These are phyloP conservation scores for Scaptodrosophila lebanonensis DNA, from an alignment of 1,140 invertebrate genomes.

Conservation along the genomic window DNA sequence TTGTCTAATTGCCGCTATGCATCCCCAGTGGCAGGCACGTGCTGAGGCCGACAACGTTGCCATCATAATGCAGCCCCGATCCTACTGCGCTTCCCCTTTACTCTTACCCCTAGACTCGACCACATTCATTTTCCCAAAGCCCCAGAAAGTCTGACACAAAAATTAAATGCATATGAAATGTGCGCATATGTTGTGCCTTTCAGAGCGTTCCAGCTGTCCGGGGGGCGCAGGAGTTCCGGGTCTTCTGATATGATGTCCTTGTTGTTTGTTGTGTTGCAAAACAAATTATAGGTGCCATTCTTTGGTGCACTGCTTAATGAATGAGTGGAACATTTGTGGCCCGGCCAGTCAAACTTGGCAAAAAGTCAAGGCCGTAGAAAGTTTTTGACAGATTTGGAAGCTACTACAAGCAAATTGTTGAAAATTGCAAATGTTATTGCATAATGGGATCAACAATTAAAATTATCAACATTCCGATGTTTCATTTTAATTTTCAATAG, in stretches of 20 bases:
- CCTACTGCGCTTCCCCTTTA: slow-evolving; percentile 21
- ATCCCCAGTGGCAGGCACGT: slow-evolving; percentile 3
- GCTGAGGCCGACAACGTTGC: no score
- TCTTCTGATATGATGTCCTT: no score
- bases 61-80: slow-evolving; percentile 54
- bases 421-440: no score
- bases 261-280: slow-evolving; percentile 46
- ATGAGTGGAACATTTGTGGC: slow-evolving; percentile 72
- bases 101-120: no score
- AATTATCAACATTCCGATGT: no score
- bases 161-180: slow-evolving; percentile 55
- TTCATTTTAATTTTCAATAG: no score
- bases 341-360: slow-evolving; percentile 37
- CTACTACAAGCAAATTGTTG: no score
- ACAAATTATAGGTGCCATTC: slow-evolving; percentile 72
- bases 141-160: slow-evolving; percentile 18
- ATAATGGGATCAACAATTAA: no score
- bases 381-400: no score
- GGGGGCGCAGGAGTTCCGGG: slow-evolving; percentile 1
- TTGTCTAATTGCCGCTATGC: slow-evolving; percentile 66
- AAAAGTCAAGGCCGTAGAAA: slow-evolving; percentile 23
- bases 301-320: no score
- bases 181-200: slow-evolving; percentile 62
- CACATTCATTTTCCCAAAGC: no score
- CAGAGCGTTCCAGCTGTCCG: slow-evolving; percentile 2